Base-by-base conservation (phyloP, 2,797 vertebrate species). In the Danio albolineatus region DNA sequence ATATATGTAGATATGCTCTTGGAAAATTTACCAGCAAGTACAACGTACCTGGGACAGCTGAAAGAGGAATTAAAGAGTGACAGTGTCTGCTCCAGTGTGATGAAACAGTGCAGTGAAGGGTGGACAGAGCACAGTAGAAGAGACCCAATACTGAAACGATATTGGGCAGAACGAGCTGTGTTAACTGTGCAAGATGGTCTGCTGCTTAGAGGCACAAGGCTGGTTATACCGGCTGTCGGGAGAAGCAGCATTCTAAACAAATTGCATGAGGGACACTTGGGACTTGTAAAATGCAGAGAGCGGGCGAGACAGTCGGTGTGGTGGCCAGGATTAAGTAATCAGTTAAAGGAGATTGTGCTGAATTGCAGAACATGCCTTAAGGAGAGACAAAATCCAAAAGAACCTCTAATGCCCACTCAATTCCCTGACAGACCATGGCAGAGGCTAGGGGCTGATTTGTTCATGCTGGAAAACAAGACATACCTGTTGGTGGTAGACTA, bases 401-500 rank as follows among this genome's bases (percentile, higher is more conserved):
- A 82, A 13, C 60, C 65, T 5, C 76, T 81, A 4, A 78, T 76
- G 21, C 28, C 48, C 38, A 17, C 73, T 28, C 46, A 71, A n/a
- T n/a, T 16, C 14, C 74, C 67, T 0, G 61, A 53, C 6, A 13
- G 61, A 19, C 81, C 73, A 13, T 80, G 74, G 78, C 60, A 82
- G 21, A 76, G 60, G 38, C 48, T 67, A 13, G 39, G 77, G n/a
- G 67, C 28, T 5, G 65, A 79, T 48, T 43, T 85, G 38, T 76
- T n/a, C n/a, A n/a, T 79, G 9, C 28, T 85, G n/a, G 28, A 4
- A 19, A 41, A 12, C 5, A 81, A 74, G 16, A 81, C 48, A 3
- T 74, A 82, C 41, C 44, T 82, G 59, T 65, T 82, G 0, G 49
- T 78, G 4, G 57, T 81, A 9, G 75, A 81, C 8, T 73, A 81